A percentile compares a stretch with the other conserved stretches of the same genome.
Evolutionary conservation across 2,113 vertebrate genomes (phyloP).

Genomic region (Vombatus ursinus): DNA sequence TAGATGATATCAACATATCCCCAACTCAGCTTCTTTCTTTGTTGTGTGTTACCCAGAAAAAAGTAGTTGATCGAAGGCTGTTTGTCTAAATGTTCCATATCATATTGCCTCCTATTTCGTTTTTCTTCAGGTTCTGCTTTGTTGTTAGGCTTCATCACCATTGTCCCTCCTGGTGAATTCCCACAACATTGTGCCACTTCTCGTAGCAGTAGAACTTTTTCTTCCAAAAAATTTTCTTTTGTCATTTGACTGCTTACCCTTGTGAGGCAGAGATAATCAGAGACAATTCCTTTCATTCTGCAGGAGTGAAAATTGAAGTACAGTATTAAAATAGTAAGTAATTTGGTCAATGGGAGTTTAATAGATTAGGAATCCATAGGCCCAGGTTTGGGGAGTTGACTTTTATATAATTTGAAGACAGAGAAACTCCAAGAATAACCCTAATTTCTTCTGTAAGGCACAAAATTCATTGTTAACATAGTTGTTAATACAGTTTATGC

Average conservation of each 20-base stretch:
- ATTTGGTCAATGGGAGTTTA: background rate
- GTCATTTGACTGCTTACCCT: background rate
- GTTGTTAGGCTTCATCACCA: background rate
- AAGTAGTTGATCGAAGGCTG: background rate
- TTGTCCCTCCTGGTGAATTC: background rate
- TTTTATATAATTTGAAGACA: background rate
- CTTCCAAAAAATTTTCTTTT: constrained; percentile 27
- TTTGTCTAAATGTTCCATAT: background rate
- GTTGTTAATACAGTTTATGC: background rate
- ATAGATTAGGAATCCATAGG: background rate
- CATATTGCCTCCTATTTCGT: background rate
- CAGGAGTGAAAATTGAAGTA: background rate
- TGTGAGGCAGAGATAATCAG: background rate
- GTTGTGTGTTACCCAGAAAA: background rate
- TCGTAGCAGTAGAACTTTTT: background rate
- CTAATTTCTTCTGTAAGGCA: background rate
- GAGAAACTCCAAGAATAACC: background rate
- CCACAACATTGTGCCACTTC: background rate
- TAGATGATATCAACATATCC: background rate
- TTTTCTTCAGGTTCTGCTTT: background rate
- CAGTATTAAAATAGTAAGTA: background rate
- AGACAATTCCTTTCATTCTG: background rate
- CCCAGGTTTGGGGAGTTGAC: rapidly evolving
- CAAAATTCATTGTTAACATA: background rate
- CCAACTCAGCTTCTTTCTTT: background rate